Evolutionary conservation across 2,888 invertebrate species (phyloP).

Genomic region (Dusona sp.): DNA sequence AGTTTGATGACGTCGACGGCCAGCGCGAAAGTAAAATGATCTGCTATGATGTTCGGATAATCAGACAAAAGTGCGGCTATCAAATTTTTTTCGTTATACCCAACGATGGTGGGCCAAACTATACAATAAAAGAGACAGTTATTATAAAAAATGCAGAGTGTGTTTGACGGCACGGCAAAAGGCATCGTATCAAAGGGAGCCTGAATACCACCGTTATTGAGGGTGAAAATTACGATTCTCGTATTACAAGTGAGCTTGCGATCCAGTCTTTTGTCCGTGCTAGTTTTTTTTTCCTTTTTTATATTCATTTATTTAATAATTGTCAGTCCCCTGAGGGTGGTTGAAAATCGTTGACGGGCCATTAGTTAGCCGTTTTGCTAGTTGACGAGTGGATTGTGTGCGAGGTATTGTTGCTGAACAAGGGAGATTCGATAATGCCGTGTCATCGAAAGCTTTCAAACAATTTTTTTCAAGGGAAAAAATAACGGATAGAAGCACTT

Average conservation of each 20-base stretch:
- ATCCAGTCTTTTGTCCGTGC: conserved; percentile 53
- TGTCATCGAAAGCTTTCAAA: conserved; percentile 69
- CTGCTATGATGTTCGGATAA: conserved; percentile 44
- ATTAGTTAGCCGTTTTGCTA: conserved; percentile 68
- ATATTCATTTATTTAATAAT: conserved; percentile 65
- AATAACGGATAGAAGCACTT: conserved; percentile 45
- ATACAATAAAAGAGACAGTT: conserved; percentile 45
- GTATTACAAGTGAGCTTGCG: conserved; percentile 59
- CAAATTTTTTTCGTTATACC: conserved; percentile 52
- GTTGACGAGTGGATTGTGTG: conserved; percentile 59
- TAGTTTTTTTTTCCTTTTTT: conserved; percentile 40
- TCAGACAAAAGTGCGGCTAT: conserved; percentile 35
- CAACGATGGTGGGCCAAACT: background rate
- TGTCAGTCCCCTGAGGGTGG: conserved; percentile 40
- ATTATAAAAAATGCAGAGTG: conserved; percentile 58
- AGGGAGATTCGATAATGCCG: conserved; percentile 61
- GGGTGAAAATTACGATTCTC: conserved; percentile 66
- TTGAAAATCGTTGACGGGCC: conserved; percentile 68
- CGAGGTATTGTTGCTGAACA: conserved; percentile 53
- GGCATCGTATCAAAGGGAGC: conserved; percentile 44
- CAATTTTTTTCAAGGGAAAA: conserved; percentile 55
- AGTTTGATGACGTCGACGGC: conserved; percentile 45
- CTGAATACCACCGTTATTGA: conserved; percentile 50
- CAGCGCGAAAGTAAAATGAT: conserved; percentile 44
- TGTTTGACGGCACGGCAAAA: conserved; percentile 28